phyloP scores from a whole-genome alignment of 2,113 vertebrate species.

The Australoheros scitulus region DNA sequence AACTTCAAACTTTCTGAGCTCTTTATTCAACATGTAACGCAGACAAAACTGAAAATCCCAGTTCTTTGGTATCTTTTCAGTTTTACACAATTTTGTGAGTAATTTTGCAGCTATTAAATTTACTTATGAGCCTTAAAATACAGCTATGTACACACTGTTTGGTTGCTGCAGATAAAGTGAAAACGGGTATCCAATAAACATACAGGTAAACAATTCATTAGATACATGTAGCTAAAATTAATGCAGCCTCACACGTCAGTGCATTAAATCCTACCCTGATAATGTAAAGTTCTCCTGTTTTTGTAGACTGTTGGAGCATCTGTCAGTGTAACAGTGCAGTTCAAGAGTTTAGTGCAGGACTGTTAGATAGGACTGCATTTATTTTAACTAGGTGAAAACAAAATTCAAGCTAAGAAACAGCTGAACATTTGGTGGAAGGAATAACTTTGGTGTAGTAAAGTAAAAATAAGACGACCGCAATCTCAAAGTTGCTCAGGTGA shows the following conservation, averaged over 20 bases:
- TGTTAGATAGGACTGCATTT: not conserved
- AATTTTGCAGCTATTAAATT: not conserved
- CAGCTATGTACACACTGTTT: not conserved
- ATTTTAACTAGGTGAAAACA: not conserved
- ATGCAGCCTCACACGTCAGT: not conserved
- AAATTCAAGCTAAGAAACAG: not conserved
- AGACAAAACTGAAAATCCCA: not conserved
- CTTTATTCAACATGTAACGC: not conserved
- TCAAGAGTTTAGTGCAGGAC: not conserved
- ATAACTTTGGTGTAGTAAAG: not conserved
- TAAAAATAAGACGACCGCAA: not conserved
- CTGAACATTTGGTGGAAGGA: not conserved
- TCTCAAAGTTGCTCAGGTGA: not conserved
- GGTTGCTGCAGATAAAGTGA: not conserved
- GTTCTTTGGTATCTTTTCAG: not conserved
- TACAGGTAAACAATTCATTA: not conserved
- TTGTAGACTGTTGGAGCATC: not conserved
- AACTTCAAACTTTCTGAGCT: not conserved
- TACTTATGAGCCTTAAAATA: not conserved
- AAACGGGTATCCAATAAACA: not conserved
- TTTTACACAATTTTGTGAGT: slow-evolving; percentile 1
- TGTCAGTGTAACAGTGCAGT: not conserved
- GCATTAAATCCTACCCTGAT: not conserved
- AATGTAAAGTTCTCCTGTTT: not conserved
- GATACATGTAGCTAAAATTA: not conserved